Conservation (phyloP, 2,888 invertebrate species). For the Apocheima hispidaria region DNA sequence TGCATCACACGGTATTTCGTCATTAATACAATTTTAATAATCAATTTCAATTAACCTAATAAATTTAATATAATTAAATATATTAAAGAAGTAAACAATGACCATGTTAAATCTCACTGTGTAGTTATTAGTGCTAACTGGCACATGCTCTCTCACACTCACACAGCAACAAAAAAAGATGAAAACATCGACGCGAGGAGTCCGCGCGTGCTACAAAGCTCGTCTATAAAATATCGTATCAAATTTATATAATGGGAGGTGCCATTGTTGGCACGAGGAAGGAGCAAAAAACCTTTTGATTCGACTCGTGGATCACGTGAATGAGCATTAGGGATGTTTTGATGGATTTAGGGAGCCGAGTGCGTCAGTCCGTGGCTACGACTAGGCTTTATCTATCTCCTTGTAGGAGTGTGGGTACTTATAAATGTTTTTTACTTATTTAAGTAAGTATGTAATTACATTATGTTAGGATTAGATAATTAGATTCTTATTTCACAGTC, state of each 20-base stretch:
- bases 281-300: constrained; percentile 67
- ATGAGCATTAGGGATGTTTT: constrained; percentile 63
- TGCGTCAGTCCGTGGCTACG: background rate
- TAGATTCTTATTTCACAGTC: too few relatives aligned
- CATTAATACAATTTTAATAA: too few relatives aligned
- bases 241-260: constrained; percentile 80
- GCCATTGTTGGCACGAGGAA: constrained; percentile 71
- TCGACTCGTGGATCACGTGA: constrained; percentile 52
- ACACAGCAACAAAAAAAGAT: constrained; percentile 66
- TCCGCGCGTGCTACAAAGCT: constrained; percentile 77
- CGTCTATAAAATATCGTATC: constrained; percentile 79
- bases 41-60: too few relatives aligned
- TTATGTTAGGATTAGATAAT: too few relatives aligned
- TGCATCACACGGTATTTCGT: too few relatives aligned
- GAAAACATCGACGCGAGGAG: constrained; percentile 68
- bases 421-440: too few relatives aligned
- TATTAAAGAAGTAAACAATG: too few relatives aligned
- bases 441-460: too few relatives aligned
- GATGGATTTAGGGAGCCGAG: constrained; percentile 51
- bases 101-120: too few relatives aligned
- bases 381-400: background rate
- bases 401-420: too few relatives aligned
- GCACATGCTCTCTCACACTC: constrained; percentile 6
- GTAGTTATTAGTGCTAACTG: background rate
- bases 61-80: too few relatives aligned